Conservation (phyloP, 2,113 vertebrate species). For the Apistogramma diplotaenia region DNA sequence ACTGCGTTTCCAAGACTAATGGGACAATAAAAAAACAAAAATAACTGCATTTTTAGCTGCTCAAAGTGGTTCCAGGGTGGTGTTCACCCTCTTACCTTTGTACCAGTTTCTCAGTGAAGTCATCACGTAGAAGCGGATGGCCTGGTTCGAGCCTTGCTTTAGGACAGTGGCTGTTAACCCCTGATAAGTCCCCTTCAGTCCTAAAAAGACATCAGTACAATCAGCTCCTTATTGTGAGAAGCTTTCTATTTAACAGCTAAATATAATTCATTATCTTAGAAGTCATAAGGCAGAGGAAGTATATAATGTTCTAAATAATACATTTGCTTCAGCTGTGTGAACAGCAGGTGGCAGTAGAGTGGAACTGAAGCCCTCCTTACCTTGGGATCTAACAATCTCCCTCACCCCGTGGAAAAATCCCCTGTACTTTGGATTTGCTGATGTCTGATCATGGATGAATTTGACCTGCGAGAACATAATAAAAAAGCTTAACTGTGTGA, state of each 20-base stretch:
- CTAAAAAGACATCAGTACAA: constrained; percentile 59
- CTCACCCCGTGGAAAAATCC: constrained; percentile 94
- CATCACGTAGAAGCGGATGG: constrained; percentile 97
- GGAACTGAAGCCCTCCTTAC: constrained; percentile 63
- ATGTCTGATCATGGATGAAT: constrained; percentile 96
- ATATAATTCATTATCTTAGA: background rate
- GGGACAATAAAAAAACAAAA: background rate
- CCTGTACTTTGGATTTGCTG: constrained; percentile 88
- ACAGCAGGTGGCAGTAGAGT: constrained; percentile 29
- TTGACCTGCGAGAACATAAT: constrained; percentile 81
- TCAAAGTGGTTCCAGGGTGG: too few species aligned
- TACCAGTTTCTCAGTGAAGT: constrained; percentile 97
- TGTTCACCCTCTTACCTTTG: constrained; percentile 78
- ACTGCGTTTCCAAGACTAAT: too few species aligned
- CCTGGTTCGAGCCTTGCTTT: constrained; percentile 98
- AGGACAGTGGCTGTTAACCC: constrained; percentile 91
- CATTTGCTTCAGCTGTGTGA: background rate
- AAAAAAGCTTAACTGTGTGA: background rate
- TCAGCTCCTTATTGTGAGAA: background rate
- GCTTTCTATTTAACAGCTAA: background rate
- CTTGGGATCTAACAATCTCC: constrained; percentile 88
- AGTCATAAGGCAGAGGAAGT: background rate
- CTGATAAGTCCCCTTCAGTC: constrained; percentile 92
- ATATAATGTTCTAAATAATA: background rate
- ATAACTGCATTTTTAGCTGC: background rate